Evolutionary conservation across 2,797 vertebrate genomes (phyloP), one percentile per base, ranked within the genome.

Genomic region (Rhinophrynus dorsalis): DNA sequence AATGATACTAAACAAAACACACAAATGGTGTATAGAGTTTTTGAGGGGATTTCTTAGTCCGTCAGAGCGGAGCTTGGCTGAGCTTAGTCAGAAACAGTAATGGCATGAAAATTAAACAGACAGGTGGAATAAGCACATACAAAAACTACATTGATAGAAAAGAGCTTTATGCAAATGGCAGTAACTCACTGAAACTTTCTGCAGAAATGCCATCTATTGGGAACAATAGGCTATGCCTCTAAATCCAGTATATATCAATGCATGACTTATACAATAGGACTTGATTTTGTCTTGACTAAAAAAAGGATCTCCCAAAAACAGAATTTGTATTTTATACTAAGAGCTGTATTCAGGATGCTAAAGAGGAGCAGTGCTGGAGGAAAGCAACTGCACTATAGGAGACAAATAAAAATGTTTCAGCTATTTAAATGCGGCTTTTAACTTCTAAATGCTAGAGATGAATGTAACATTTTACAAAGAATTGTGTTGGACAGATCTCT

Each of bases 101-200:
- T 27, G 62, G 61, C 69, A 73, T 73, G 69, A 73, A 73, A 73
- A 73, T 73, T 59, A 73, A 73, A 66, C 62, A 66, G 69, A 73
- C 69, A 73, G 62, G 69, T 73, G 69, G 69, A 73, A 73, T 73
- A 73, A 73, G 69, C 69, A 73, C 60, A 66, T 73, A 73, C 54
- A 73, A 60, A 73, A 73, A 73, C 29, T 32, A 66, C 69, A 73
- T 51, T 52, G 45, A 59, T 42, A 66, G 69, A 66, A 73, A 59
- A 66, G 68, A 72, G 62, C 30, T 66, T 66, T 73, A 73, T 73
- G 69, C 69, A 73, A 73, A 73, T 73, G 18, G 27, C 3, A 44
- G 45, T 3, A 51, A 35, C 47, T 59, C 45, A 20, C n/a, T 59
- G 55, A 56, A 73, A 66, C 45, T 45, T 58, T 42, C 54, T n/a